A percentile compares a stretch with the other conserved stretches of the same genome.
phyloP scores from a whole-genome alignment of 2,888 invertebrate genomes.

The Drosophila atroscutellata region DNA sequence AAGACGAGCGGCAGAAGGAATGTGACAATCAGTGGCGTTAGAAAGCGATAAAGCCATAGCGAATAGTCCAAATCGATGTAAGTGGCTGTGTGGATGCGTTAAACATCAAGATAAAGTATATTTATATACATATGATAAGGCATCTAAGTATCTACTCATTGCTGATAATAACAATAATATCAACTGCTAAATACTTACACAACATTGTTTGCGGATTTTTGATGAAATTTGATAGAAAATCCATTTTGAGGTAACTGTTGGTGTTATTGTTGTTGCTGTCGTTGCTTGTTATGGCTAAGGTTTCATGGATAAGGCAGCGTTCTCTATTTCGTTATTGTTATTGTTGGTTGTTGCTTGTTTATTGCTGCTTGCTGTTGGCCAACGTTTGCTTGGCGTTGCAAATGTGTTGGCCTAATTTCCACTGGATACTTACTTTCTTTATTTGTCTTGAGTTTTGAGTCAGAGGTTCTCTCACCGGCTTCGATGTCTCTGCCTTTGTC shows the following conservation, averaged over 20 bases:
- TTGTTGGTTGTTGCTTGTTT: constrained; percentile 8
- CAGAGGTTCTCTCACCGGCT: constrained; percentile 38
- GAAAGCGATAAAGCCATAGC: constrained; percentile 93
- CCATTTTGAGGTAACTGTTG: constrained; percentile 67
- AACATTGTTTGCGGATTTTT: constrained; percentile 71
- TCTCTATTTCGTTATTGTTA: constrained; percentile 21
- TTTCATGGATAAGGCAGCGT: constrained; percentile 34
- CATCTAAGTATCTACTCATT: not conserved
- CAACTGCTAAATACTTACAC: constrained; percentile 75
- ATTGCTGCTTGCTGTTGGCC: constrained; percentile 8
- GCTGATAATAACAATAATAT: not conserved
- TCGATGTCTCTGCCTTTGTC: constrained; percentile 12
- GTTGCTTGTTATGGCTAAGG: constrained; percentile 22
- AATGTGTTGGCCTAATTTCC: constrained; percentile 69
- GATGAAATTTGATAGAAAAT: constrained; percentile 71
- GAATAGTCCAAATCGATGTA: constrained; percentile 94
- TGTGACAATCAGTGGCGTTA: constrained; percentile 93
- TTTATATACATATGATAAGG: not conserved
- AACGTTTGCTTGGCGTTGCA: constrained; percentile 39
- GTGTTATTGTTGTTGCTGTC: constrained; percentile 10
- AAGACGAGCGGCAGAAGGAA: constrained; percentile 94
- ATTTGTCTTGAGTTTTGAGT: constrained; percentile 40
- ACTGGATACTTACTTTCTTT: constrained; percentile 65
- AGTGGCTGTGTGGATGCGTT: constrained; percentile 87
- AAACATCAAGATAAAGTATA: constrained; percentile 30